Percentiles rank a stretch among this genome's conserved stretches.
Conservation (phyloP, 2,888 invertebrate genomes). For the Drosophila prostipennis region DNA sequence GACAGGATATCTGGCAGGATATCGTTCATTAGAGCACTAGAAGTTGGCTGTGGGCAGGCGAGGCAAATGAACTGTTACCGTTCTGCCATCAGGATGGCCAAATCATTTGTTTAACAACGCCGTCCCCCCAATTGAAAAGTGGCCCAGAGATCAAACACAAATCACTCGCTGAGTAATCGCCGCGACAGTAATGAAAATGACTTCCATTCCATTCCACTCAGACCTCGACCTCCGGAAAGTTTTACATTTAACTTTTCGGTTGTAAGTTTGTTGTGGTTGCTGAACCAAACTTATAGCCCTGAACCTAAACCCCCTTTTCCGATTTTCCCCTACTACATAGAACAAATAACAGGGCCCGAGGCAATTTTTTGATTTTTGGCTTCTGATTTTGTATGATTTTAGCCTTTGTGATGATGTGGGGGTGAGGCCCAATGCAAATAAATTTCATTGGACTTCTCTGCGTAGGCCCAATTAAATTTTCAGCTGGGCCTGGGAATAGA, state of each 20-base stretch:
- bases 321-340: not conserved
- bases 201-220: constrained; percentile 16
- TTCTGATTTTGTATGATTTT: constrained; percentile 44
- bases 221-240: constrained; percentile 23
- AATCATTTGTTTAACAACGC: constrained; percentile 31
- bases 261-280: constrained; percentile 44
- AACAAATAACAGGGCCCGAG: constrained; percentile 20
- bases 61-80: constrained; percentile 45
- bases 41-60: constrained; percentile 7
- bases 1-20: constrained; percentile 56
- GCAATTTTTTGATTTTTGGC: constrained; percentile 46
- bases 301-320: not conserved
- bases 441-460: constrained; percentile 32
- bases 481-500: constrained; percentile 7
- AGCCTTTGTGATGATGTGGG: constrained; percentile 34
- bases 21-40: constrained; percentile 57
- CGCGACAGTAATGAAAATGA: constrained; percentile 41
- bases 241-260: constrained; percentile 41
- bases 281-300: not conserved
- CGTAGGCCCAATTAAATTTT: constrained; percentile 43
- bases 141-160: constrained; percentile 51
- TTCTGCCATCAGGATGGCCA: constrained; percentile 4
- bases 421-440: constrained; percentile 25
- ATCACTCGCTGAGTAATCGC: constrained; percentile 46
- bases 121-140: constrained; percentile 12